A percentile compares a stretch with the other conserved stretches of the same genome.
These are phyloP conservation scores for Corythoichthys intestinalis DNA, from an alignment of 2,113 vertebrate species.

Conservation along the genomic window DNA sequence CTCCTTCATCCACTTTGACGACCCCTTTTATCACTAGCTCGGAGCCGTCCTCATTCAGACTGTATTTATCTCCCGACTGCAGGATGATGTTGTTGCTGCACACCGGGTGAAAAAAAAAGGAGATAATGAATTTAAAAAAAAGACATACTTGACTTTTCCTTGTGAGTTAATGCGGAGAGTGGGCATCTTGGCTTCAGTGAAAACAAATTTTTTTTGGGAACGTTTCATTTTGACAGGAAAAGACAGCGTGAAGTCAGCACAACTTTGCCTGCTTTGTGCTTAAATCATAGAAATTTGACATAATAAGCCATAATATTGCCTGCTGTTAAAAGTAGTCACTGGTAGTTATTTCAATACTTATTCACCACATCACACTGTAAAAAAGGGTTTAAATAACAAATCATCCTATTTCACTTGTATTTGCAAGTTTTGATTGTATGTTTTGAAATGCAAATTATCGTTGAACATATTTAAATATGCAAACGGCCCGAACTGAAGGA, in stretches of 20 bases:
- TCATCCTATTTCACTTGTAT: too few relatives aligned
- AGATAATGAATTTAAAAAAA: conserved; percentile 3
- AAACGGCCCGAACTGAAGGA: too few relatives aligned
- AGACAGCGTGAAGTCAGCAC: not conserved
- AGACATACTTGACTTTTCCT: not conserved
- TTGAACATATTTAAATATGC: too few relatives aligned
- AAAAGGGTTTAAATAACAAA: too few relatives aligned
- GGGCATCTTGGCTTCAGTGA: not conserved
- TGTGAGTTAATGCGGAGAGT: not conserved
- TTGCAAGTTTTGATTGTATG: too few relatives aligned
- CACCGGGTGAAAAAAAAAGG: conserved; percentile 1
- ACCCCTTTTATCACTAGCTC: conserved; percentile 85
- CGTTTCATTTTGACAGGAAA: not conserved
- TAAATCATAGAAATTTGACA: not conserved
- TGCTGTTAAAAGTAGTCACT: not conserved
- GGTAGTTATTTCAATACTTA: not conserved
- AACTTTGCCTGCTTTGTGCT: not conserved
- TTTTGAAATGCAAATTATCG: too few relatives aligned
- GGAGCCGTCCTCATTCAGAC: conserved; percentile 84
- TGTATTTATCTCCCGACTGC: conserved; percentile 83
- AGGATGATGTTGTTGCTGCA: conserved; percentile 81
- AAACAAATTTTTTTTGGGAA: not conserved
- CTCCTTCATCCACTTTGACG: conserved; percentile 89
- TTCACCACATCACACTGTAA: too few relatives aligned
- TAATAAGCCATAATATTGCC: not conserved